These are phyloP conservation scores for Rhinatrema bivittatum DNA, from an alignment of 2,797 vertebrate species.

Conservation along the genomic window DNA sequence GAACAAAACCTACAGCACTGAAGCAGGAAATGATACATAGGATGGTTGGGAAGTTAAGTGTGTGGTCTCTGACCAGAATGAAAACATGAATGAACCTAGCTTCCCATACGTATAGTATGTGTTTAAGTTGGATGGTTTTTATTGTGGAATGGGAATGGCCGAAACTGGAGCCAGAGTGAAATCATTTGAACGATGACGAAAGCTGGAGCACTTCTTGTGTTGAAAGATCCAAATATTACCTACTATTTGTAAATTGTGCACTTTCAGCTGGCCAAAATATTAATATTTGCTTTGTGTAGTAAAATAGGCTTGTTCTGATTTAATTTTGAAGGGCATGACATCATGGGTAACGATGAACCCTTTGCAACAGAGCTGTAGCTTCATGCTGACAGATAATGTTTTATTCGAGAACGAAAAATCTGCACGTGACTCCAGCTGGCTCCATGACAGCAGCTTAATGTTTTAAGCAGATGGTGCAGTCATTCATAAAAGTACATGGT, in stretches of 20 bases:
- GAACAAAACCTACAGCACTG: too few species aligned
- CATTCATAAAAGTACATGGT: too few species aligned
- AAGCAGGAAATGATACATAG: too few species aligned
- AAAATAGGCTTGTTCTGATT: conserved; percentile 60
- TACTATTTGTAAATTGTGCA: conserved; percentile 65
- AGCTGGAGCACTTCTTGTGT: conserved; percentile 35
- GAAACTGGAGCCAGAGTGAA: conserved; percentile 40
- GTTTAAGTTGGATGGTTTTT: conserved; percentile 17
- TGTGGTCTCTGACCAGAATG: conserved; percentile 40
- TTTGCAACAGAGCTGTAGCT: conserved; percentile 25
- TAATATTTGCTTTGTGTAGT: conserved; percentile 50
- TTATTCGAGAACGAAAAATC: conserved; percentile 23
- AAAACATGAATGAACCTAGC: conserved; percentile 11
- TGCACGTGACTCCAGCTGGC: conserved; percentile 18
- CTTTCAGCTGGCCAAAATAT: conserved; percentile 48
- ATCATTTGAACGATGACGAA: conserved; percentile 50
- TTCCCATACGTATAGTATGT: conserved; percentile 11
- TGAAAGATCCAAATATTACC: conserved; percentile 57
- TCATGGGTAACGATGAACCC: conserved; percentile 58
- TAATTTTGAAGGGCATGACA: conserved; percentile 53
- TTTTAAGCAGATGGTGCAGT: too few species aligned
- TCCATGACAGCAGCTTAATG: conserved; percentile 2
- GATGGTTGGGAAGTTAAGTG: too few species aligned
- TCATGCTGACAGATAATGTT: conserved; percentile 10
- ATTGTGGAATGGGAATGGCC: conserved; percentile 33